Evolutionary conservation across 1,140 invertebrate species (phyloP).

Genomic region (Microplitis demolitor): DNA sequence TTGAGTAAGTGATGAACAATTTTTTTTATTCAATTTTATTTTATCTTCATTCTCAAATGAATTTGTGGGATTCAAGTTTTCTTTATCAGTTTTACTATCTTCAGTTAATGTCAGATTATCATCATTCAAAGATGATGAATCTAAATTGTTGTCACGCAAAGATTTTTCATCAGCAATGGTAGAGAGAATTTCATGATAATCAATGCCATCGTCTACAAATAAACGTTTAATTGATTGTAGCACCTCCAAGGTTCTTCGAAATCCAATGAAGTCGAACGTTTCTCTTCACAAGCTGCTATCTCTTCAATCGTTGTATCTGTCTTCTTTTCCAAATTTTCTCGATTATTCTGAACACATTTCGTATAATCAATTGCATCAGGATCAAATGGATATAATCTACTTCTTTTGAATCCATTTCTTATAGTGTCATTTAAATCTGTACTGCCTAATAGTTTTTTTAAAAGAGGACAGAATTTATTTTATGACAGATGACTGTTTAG

Average conservation of each 20-base stretch:
- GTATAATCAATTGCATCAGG: constrained; percentile 30
- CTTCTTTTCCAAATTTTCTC: background rate
- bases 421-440: constrained; percentile 27
- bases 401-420: constrained; percentile 36
- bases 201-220: background rate
- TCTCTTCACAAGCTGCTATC: too few relatives aligned
- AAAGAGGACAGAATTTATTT: too few relatives aligned
- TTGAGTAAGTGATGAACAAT: too few relatives aligned
- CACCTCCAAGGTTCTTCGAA: background rate
- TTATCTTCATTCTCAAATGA: too few relatives aligned
- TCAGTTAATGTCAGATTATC: too few relatives aligned
- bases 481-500: constrained; percentile 23
- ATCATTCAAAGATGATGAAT: too few relatives aligned
- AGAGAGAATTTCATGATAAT: background rate
- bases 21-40: too few relatives aligned
- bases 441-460: constrained; percentile 38
- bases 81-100: too few relatives aligned
- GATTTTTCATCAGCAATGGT: background rate
- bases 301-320: background rate
- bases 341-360: constrained; percentile 20
- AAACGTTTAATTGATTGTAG: background rate
- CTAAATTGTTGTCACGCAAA: too few relatives aligned
- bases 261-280: too few relatives aligned
- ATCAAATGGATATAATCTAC: constrained; percentile 37
- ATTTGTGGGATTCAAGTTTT: too few relatives aligned